Evolutionary conservation across 2,113 vertebrate genomes (phyloP), one percentile per base, ranked within the genome.

Genomic region (Chaenogobius annularis): DNA sequence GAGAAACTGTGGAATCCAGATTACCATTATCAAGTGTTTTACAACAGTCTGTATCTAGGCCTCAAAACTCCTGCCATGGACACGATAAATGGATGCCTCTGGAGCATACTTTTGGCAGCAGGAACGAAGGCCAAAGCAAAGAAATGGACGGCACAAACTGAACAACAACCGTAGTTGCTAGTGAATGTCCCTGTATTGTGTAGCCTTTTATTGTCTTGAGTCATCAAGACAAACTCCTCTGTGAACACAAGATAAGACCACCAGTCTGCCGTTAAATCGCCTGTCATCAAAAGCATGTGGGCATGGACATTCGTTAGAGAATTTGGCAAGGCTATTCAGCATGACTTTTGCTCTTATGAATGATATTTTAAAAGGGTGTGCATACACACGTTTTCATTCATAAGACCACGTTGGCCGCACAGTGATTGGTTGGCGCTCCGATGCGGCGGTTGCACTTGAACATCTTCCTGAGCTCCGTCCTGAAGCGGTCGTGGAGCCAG

Each of bases 401-500:
- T 12, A 63, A 95, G 82, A 93, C 90, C 23, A 93, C 93, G 0
- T 90, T 92, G 1, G 92, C 93, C 0, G 91, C 88, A 0, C 94
- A 94, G 78, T 93, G 93, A 78, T 93, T 94, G 47, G 91, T 52
- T 0, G 94, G 92, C 48, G 94, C 88, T 31, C 93, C 90, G 3
- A 93, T 93, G 63, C 91, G 92, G 17, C 87, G 86, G 75, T 88
- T 92, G 65, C 91, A 94, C 1, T 91, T 75, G 74, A 96, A 93
- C 88, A 95, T 95, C 82, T 93, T 95, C 23, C 92, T 87, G 8
- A 96, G 86, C 85, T 94, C 93, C 0, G 92, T 90, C 0, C 94
- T 92, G 82, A 96, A 96, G 66, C 95, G 94, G 81, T 95, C 93
- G 0, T 96, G 95, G 46, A 96, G 89, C 95, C 95, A 96, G 50